Conservation (phyloP, 2,113 vertebrate genomes). For the Apaloderma vittatum region DNA sequence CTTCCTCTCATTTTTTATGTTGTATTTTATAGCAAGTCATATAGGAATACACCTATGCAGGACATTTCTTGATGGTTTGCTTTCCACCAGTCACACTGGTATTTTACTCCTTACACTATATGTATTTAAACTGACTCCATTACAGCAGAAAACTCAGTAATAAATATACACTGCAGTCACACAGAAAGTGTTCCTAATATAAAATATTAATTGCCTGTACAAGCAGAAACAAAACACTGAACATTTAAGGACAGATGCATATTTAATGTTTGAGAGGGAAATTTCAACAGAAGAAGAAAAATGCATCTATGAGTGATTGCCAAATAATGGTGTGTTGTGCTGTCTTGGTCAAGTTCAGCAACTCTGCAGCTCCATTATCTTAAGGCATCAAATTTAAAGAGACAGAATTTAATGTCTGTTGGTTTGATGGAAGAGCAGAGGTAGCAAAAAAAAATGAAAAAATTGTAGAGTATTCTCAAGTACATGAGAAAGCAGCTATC, state of each 20-base stretch:
- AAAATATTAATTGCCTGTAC: background rate
- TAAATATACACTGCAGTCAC: background rate
- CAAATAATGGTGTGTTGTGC: background rate
- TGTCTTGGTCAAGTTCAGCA: background rate
- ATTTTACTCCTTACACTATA: background rate
- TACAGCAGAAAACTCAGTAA: constrained; percentile 3
- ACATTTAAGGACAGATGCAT: background rate
- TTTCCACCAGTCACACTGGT: background rate
- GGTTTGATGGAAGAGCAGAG: background rate
- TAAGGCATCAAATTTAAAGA: background rate
- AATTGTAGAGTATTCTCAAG: constrained; percentile 15
- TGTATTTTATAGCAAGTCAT: constrained; percentile 50
- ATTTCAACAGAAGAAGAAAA: background rate
- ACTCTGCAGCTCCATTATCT: background rate
- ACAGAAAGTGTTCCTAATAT: background rate
- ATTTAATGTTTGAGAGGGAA: background rate
- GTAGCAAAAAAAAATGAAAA: constrained; percentile 22
- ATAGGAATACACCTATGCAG: constrained; percentile 5
- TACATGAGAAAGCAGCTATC: constrained; percentile 55
- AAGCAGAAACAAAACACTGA: background rate
- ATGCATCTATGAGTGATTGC: background rate
- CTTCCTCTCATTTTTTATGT: constrained; percentile 45
- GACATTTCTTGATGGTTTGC: constrained; percentile 13
- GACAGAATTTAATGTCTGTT: background rate
- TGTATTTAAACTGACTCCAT: background rate